Evolutionary conservation across 2,797 vertebrate genomes (phyloP).

Genomic region (Orestias chungarensis): DNA sequence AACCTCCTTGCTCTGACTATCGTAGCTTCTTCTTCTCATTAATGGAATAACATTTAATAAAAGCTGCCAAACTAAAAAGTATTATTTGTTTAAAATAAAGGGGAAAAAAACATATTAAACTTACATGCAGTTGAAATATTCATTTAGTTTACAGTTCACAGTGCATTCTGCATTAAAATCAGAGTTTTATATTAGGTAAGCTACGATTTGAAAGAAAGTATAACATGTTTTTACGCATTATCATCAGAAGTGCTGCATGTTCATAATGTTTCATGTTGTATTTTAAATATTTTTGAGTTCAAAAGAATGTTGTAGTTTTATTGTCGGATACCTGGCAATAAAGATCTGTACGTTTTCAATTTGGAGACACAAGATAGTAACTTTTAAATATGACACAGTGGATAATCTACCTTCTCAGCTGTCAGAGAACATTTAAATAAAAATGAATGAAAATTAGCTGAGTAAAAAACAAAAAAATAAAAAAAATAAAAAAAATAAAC

Average conservation of each 20-base stretch:
- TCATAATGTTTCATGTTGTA: background rate
- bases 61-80: background rate
- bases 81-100: background rate
- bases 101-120: background rate
- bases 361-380: background rate
- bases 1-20: background rate
- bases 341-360: background rate
- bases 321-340: background rate
- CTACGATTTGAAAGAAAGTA: background rate
- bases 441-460: no score
- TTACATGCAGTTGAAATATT: background rate
- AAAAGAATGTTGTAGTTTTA: background rate
- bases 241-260: no score
- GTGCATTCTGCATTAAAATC: background rate
- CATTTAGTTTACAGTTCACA: background rate
- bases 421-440: background rate
- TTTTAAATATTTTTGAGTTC: background rate
- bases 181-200: background rate
- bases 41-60: background rate
- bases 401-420: background rate
- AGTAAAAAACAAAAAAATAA: no score
- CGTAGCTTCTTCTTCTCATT: background rate
- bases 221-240: background rate
- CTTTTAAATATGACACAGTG: background rate
- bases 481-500: no score